phyloP scores from a whole-genome alignment of 2,113 vertebrate species.

The Peucedramus taeniatus region DNA sequence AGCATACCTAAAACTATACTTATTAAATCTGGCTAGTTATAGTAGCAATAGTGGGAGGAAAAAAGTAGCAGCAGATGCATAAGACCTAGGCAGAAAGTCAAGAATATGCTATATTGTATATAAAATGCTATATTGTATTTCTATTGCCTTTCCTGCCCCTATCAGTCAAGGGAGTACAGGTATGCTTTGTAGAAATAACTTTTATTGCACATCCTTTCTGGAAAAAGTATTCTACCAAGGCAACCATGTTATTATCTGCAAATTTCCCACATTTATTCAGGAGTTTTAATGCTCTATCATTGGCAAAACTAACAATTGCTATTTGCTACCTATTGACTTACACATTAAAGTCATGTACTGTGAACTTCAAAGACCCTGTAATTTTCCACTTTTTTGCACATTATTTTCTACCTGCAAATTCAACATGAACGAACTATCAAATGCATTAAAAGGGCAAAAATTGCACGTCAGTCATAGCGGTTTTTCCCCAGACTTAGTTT shows the following conservation, averaged over 20 bases:
- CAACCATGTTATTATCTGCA: background rate
- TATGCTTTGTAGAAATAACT: background rate
- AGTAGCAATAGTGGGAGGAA: background rate
- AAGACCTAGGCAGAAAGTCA: background rate
- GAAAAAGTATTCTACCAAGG: background rate
- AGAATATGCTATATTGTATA: background rate
- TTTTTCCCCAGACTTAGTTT: background rate
- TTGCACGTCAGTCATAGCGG: fast-evolving
- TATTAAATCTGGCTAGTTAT: background rate
- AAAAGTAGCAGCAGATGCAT: background rate
- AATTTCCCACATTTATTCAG: background rate
- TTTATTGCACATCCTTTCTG: background rate
- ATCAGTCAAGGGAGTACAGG: background rate
- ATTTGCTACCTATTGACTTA: background rate
- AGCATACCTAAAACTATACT: background rate
- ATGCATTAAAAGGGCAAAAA: background rate
- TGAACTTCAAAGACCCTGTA: background rate
- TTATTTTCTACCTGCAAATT: background rate
- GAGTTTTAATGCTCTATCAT: background rate
- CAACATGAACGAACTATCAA: background rate
- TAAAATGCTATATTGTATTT: background rate
- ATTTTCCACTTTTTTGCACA: background rate
- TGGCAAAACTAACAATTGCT: background rate
- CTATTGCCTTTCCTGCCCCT: background rate
- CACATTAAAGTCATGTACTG: background rate